Conservation (phyloP, 1,140 invertebrate species). For the Oreohelix idahoensis region DNA sequence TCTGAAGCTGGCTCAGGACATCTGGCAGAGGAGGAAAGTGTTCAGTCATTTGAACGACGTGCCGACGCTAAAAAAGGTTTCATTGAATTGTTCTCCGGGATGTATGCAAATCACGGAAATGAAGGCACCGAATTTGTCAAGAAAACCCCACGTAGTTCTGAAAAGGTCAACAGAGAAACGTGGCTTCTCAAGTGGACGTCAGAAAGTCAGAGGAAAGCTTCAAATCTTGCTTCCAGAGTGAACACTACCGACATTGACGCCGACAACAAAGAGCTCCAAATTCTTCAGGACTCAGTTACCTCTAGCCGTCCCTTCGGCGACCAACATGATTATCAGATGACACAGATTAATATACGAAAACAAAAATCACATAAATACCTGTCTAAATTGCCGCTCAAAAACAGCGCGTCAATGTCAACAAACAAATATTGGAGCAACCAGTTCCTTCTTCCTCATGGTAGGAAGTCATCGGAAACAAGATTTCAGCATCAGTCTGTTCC, state of each 20-base stretch:
- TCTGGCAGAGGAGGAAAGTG: not conserved
- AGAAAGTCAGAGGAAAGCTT: not conserved
- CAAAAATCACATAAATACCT: not conserved
- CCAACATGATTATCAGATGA: not conserved
- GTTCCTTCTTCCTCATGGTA: no score
- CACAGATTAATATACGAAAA: not conserved
- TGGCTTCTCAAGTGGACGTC: not conserved
- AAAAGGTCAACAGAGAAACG: not conserved
- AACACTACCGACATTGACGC: not conserved
- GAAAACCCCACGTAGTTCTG: no score
- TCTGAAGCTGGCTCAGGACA: not conserved
- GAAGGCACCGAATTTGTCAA: not conserved
- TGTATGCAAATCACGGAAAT: not conserved
- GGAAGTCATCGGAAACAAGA: not conserved
- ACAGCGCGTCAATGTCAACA: not conserved
- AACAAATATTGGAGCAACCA: not conserved
- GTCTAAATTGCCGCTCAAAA: not conserved
- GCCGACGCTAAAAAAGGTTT: not conserved
- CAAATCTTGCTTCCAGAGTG: not conserved
- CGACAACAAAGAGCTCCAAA: not conserved
- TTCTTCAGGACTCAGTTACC: not conserved
- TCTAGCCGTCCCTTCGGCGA: not conserved
- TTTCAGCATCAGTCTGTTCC: not conserved
- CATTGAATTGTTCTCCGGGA: not conserved
- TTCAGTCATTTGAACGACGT: not conserved